Evolutionary conservation across 53 echinoderm and acorn worm species (phyloP), one percentile per base, ranked within the genome.

Genomic region (Crossaster papposus): DNA sequence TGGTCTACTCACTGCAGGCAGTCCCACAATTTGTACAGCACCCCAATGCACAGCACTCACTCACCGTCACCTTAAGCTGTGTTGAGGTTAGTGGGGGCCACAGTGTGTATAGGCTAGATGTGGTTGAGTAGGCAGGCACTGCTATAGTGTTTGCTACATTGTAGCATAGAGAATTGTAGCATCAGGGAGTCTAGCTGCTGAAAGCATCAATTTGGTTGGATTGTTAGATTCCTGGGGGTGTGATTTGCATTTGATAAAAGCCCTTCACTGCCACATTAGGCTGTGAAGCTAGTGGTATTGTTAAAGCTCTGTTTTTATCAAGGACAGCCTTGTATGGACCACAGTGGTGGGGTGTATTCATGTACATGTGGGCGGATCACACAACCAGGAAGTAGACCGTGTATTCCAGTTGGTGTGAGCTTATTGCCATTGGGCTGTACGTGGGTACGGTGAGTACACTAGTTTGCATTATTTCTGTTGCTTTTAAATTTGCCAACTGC

Each of bases 101-200:
- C 51, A 76, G 78, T 78, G 52, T 44, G 78, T 50, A 51, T 9
- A 30, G 78, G 78, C 72, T 85, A 72, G 73, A 85, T 85, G 72
- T 85, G 85, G 72, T 72, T 73, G 51, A 85, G 72, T 85, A n/a
- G 85, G 11, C 70, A 83, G 44, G 44, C 44, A 7, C 44, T 13
- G 35, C 58, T n/a, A 74, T 51, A 23, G 33, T 78, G 51, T 78
- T 78, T 51, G 51, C 78, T 30, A n/a, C n/a, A n/a, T n/a, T n/a
- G n/a, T n/a, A n/a, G n/a, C n/a, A n/a, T n/a, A n/a, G n/a, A n/a
- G n/a, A n/a, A n/a, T n/a, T n/a, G n/a, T n/a, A 9, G 44, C 44
- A 20, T 12, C 64, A 64, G 13, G 17, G 4, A 64, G 64, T 23
- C 4, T 0, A 44, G 44, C 44, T 9, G 44, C 65, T 64, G 26